These are phyloP conservation scores for Alcis repandata DNA, from an alignment of 2,888 invertebrate genomes.

Conservation along the genomic window DNA sequence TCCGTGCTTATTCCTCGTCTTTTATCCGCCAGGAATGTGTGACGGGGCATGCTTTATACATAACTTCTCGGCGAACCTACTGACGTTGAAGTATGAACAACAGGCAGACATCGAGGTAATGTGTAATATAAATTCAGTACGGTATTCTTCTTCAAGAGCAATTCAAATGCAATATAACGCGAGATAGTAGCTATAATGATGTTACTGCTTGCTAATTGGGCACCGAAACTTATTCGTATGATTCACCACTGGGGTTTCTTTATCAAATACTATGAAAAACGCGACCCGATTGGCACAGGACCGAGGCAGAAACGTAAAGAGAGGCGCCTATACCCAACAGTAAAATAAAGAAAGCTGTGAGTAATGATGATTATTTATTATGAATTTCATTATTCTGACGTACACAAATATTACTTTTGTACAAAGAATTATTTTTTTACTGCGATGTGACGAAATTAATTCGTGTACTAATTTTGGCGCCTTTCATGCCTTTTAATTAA, in stretches of 20 bases:
- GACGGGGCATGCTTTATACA: slow-evolving; percentile 66
- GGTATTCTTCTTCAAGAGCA: slow-evolving; percentile 59
- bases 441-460: too few species aligned
- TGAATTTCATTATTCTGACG: not conserved
- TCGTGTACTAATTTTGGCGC: not conserved
- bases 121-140: slow-evolving; percentile 76
- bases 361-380: not conserved
- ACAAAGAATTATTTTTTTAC: too few species aligned
- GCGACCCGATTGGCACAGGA: too few species aligned
- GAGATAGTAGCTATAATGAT: slow-evolving; percentile 61
- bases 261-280: too few species aligned
- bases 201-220: slow-evolving; percentile 61
- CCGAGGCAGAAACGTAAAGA: too few species aligned
- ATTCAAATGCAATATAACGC: slow-evolving; percentile 59
- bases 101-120: slow-evolving; percentile 66
- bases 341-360: too few species aligned
- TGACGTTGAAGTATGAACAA: slow-evolving; percentile 61
- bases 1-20: slow-evolving; percentile 63
- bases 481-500: not conserved
- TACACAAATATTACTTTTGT: not conserved
- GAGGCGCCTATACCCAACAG: too few species aligned
- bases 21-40: slow-evolving; percentile 66
- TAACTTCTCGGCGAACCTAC: slow-evolving; percentile 62
- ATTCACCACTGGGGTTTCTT: slow-evolving; percentile 9
- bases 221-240: slow-evolving; percentile 49